Conservation (phyloP, 2,797 vertebrate species). For the Acipenser transmontanus region DNA sequence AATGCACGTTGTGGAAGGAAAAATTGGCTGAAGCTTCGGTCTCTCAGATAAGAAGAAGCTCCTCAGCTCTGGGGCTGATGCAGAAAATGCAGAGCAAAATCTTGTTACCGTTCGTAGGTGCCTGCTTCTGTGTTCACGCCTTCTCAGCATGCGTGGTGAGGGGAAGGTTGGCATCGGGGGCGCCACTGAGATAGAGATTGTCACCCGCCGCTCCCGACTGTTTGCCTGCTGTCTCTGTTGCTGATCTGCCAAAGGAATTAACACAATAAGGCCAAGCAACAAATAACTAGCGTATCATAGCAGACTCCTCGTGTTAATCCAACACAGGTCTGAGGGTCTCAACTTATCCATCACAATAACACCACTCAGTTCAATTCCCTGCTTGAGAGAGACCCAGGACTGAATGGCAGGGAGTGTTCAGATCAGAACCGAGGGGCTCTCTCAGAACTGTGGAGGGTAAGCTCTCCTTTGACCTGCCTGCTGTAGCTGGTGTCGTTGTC, state of each 20-base stretch:
- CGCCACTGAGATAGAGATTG: constrained; percentile 60
- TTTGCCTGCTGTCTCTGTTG: constrained; percentile 68
- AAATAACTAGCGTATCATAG: background rate
- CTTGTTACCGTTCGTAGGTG: constrained; percentile 68
- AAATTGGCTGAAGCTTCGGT: too few species aligned
- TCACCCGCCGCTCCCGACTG: constrained; percentile 68
- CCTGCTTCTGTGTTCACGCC: constrained; percentile 63
- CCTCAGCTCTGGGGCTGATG: too few species aligned
- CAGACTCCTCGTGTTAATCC: background rate
- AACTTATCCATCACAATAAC: background rate
- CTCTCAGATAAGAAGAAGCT: too few species aligned
- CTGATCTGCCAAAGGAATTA: constrained; percentile 63
- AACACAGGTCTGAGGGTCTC: background rate
- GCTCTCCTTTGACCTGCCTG: too few species aligned
- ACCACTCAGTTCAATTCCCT: background rate
- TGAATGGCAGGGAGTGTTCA: background rate
- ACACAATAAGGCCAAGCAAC: background rate
- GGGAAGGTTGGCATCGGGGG: constrained; percentile 74
- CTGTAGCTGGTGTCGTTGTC: too few species aligned
- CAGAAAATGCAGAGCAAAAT: too few species aligned
- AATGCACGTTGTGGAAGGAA: too few species aligned
- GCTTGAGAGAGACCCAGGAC: background rate
- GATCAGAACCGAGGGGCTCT: background rate
- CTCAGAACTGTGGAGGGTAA: background rate
- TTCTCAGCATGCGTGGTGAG: constrained; percentile 61